Evolutionary conservation across 2,888 invertebrate species (phyloP).

Genomic region (Dicyrtomina minuta): DNA sequence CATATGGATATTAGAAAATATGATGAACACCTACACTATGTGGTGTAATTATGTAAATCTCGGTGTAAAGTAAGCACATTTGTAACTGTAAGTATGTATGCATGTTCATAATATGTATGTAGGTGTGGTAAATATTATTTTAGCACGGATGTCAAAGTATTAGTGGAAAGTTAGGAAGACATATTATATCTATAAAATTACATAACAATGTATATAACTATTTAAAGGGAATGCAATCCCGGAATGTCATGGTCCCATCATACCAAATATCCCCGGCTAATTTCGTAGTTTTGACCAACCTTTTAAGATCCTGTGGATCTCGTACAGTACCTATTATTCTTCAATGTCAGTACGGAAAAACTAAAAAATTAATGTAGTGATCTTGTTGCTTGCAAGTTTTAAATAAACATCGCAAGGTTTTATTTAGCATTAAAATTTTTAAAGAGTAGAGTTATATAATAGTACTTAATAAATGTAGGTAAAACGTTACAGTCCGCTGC

Average conservation of each 20-base stretch:
- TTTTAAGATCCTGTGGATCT: too few species aligned
- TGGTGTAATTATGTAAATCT: not conserved
- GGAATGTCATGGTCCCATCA: not conserved
- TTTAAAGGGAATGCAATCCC: constrained; percentile 24
- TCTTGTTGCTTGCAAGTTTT: too few species aligned
- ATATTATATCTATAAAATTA: not conserved
- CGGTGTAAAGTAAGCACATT: constrained; percentile 10
- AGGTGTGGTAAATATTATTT: constrained; percentile 2
- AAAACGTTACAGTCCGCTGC: not conserved
- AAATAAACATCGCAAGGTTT: too few species aligned
- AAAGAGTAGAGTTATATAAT: too few species aligned
- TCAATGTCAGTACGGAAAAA: too few species aligned
- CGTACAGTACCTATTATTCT: too few species aligned
- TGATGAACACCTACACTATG: not conserved
- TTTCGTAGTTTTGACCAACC: too few species aligned
- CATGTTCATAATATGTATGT: constrained; percentile 4
- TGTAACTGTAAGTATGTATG: constrained; percentile 5
- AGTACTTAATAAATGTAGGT: not conserved
- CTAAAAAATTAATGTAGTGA: too few species aligned
- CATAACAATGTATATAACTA: not conserved
- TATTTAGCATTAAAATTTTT: too few species aligned
- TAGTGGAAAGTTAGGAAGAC: not conserved
- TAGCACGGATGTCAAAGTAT: constrained; percentile 11
- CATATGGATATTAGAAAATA: constrained; percentile 4
- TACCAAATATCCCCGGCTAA: too few species aligned